These are phyloP conservation scores for Platyscelio sp. DNA, from an alignment of 2,888 invertebrate species.

Conservation along the genomic window DNA sequence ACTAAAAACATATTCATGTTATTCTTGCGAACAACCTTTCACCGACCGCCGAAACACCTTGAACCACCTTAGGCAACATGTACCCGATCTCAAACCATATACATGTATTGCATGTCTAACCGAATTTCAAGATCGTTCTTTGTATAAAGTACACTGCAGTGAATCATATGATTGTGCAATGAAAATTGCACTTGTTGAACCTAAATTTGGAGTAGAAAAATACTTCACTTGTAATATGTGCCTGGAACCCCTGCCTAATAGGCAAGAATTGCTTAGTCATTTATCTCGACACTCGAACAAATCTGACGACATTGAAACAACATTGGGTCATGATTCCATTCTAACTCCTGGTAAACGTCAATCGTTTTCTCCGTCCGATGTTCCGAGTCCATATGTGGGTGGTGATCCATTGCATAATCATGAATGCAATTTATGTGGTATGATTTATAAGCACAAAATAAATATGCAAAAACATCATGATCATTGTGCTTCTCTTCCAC, in stretches of 20 bases:
- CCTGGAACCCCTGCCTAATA: conserved; percentile 78
- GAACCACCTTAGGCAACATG: conserved; percentile 83
- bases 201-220: conserved; percentile 81
- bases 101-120: conserved; percentile 84
- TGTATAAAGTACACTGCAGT: conserved; percentile 82
- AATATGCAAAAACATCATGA: conserved; percentile 81
- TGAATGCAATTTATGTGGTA: conserved; percentile 81
- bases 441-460: conserved; percentile 83
- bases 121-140: conserved; percentile 81
- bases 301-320: conserved; percentile 74
- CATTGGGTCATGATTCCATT: conserved; percentile 19
- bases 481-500: conserved; percentile 76
- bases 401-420: conserved; percentile 83
- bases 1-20: conserved; percentile 83
- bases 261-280: conserved; percentile 81
- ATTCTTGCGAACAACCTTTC: conserved; percentile 80
- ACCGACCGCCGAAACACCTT: conserved; percentile 81
- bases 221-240: conserved; percentile 85
- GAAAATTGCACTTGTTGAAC: conserved; percentile 85
- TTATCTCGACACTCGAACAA: conserved; percentile 80
- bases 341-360: conserved; percentile 66
- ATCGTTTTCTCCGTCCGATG: not conserved
- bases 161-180: conserved; percentile 87
- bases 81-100: conserved; percentile 81
- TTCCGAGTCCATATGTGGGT: conserved; percentile 79